Percentiles rank a stretch among this genome's conserved stretches.
phyloP scores from a whole-genome alignment of 2,888 invertebrate genomes.

The Embidobia sp. region DNA sequence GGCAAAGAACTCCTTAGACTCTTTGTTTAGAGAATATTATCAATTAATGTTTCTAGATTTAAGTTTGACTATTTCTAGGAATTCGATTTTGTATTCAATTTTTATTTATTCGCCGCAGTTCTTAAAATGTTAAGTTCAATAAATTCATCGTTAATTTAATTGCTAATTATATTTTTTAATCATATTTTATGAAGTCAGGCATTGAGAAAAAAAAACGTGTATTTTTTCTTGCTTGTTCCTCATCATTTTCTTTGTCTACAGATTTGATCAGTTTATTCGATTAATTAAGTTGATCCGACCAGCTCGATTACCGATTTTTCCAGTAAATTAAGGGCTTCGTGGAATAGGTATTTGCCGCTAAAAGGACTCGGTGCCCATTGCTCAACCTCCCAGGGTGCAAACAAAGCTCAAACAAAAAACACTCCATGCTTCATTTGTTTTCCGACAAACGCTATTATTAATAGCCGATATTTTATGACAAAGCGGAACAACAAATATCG shows the following conservation, averaged over 20 bases:
- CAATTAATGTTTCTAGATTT: too few relatives aligned
- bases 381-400: slow-evolving; percentile 20
- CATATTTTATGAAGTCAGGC: too few relatives aligned
- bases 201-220: too few relatives aligned
- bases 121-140: too few relatives aligned
- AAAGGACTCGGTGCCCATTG: slow-evolving; percentile 27
- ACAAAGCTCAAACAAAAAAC: slow-evolving; percentile 29
- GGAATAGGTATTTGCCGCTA: slow-evolving; percentile 17
- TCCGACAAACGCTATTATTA: slow-evolving; percentile 41
- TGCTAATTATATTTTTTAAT: too few relatives aligned
- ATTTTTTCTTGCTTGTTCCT: too few relatives aligned
- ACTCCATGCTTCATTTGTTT: slow-evolving; percentile 33
- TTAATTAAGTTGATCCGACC: slow-evolving; percentile 28
- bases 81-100: too few relatives aligned
- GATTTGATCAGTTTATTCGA: slow-evolving; percentile 2
- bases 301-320: slow-evolving; percentile 31
- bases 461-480: slow-evolving; percentile 28
- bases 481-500: slow-evolving; percentile 14
- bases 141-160: too few relatives aligned
- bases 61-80: too few relatives aligned
- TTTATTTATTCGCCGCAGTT: too few relatives aligned
- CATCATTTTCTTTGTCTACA: slow-evolving; percentile 17
- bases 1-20: too few relatives aligned
- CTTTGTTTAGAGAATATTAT: too few relatives aligned
- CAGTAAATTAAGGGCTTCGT: slow-evolving; percentile 36